Evolutionary conservation across 1,140 invertebrate genomes (phyloP).

Genomic region (Drosophila melanica): DNA sequence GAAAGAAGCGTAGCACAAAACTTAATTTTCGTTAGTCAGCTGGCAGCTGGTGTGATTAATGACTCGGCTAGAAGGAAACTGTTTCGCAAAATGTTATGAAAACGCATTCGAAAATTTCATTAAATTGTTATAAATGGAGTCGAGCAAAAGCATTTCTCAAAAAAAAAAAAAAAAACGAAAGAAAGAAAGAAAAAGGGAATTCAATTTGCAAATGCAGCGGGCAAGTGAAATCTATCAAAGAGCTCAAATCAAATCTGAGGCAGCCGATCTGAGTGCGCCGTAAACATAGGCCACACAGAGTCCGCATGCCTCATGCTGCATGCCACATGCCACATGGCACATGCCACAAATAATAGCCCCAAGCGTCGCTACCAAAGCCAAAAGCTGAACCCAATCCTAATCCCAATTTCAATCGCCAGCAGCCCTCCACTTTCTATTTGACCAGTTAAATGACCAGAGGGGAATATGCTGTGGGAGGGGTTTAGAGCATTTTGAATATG

Average conservation of each 20-base stretch:
- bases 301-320: constrained; percentile 24
- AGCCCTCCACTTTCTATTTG: constrained; percentile 38
- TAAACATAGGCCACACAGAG: constrained; percentile 12
- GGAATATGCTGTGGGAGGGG: neutral
- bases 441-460: constrained; percentile 55
- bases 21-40: constrained; percentile 76
- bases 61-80: constrained; percentile 17
- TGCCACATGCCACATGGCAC: constrained; percentile 19
- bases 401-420: constrained; percentile 32
- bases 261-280: constrained; percentile 42
- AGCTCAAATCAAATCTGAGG: constrained; percentile 61
- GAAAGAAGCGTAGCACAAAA: constrained; percentile 35
- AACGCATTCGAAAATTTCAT: constrained; percentile 82
- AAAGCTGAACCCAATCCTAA: constrained; percentile 16
- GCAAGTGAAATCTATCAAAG: constrained; percentile 67
- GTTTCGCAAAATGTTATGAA: constrained; percentile 58
- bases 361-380: neutral
- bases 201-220: constrained; percentile 76
- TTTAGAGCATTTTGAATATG: constrained; percentile 71
- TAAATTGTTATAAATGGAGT: constrained; percentile 81
- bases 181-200: constrained; percentile 37
- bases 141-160: constrained; percentile 54
- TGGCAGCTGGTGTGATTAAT: constrained; percentile 64
- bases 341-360: constrained; percentile 44
- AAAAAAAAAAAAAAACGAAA: neutral